phyloP scores from a whole-genome alignment of 2,888 invertebrate genomes.

The Pristionchus mayeri region DNA sequence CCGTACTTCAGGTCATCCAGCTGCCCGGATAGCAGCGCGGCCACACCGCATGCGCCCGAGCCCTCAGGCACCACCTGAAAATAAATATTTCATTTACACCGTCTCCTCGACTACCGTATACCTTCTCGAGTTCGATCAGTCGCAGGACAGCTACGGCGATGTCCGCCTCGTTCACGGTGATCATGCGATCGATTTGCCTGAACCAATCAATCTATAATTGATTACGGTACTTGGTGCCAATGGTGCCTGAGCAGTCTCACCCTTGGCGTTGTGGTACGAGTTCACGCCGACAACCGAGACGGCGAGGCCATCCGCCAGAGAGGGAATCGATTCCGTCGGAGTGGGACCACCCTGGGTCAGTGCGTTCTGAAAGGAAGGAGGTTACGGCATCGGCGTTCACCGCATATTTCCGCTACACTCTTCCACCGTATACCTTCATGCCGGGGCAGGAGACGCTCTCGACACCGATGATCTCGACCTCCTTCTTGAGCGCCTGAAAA shows the following conservation, averaged over 20 bases:
- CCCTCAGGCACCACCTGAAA: conserved; percentile 88
- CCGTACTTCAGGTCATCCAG: conserved; percentile 76
- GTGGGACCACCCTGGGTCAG: conserved; percentile 84
- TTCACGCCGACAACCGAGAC: conserved; percentile 90
- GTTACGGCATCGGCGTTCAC: neutral
- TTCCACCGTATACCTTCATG: conserved; percentile 79
- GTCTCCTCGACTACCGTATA: neutral
- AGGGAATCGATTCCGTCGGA: conserved; percentile 83
- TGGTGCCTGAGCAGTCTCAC: conserved; percentile 61
- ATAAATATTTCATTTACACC: neutral
- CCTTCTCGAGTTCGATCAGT: conserved; percentile 76
- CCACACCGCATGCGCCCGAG: conserved; percentile 88
- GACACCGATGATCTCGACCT: conserved; percentile 89
- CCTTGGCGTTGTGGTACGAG: conserved; percentile 84
- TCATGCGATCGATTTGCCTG: conserved; percentile 82
- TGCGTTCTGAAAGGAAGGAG: conserved; percentile 83
- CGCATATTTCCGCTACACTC: neutral
- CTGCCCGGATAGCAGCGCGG: conserved; percentile 87
- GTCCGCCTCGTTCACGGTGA: conserved; percentile 77
- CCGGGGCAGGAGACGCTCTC: conserved; percentile 92
- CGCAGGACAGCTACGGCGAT: conserved; percentile 79
- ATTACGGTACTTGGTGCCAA: neutral
- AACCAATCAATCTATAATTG: no score
- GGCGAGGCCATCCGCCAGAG: conserved; percentile 90
- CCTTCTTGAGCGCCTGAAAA: conserved; percentile 83